Conservation (phyloP, 2,797 vertebrate genomes). For the Megalops cyprinoides region DNA sequence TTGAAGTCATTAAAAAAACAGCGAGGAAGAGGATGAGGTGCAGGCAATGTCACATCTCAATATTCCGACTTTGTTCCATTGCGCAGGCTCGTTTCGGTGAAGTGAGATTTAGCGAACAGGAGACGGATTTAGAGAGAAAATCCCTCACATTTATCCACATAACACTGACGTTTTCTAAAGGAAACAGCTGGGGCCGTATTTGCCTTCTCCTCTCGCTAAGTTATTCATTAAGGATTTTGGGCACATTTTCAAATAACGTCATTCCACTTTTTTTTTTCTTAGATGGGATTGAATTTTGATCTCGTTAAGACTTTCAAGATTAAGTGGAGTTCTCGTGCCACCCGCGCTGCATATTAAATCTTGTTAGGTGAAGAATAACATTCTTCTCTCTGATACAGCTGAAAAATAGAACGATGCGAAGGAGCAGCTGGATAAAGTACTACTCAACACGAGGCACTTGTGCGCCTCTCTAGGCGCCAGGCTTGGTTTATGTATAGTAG, state of each 20-base stretch:
- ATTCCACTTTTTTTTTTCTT: conserved; percentile 79
- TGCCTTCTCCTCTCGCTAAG: conserved; percentile 98
- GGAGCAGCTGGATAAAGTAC: conserved; percentile 21
- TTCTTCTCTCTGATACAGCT: conserved; percentile 16
- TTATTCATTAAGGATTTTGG: conserved; percentile 99
- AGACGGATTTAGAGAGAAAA: conserved; percentile 99
- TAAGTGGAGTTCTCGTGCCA: conserved; percentile 51
- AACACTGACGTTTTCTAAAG: conserved; percentile 99
- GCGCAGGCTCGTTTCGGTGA: conserved; percentile 98
- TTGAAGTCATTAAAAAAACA: conserved; percentile 97
- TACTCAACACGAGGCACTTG: conserved; percentile 29
- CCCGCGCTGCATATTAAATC: conserved; percentile 45
- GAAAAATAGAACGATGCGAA: conserved; percentile 11
- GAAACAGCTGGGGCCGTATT: conserved; percentile 99
- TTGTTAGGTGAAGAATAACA: conserved; percentile 46
- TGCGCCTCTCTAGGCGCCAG: conserved; percentile 25
- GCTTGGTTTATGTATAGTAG: background rate
- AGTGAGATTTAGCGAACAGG: conserved; percentile 99
- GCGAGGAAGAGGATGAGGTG: conserved; percentile 89
- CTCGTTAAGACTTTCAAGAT: conserved; percentile 72
- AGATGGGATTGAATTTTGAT: conserved; percentile 77
- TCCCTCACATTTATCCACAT: conserved; percentile 99
- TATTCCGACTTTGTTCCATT: conserved; percentile 99
- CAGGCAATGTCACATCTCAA: conserved; percentile 99
- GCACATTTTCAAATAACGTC: conserved; percentile 98